Percentiles rank a stretch among this genome's conserved stretches.
Conservation (phyloP, 1,140 invertebrate species). For the Zaprionus davidi region DNA sequence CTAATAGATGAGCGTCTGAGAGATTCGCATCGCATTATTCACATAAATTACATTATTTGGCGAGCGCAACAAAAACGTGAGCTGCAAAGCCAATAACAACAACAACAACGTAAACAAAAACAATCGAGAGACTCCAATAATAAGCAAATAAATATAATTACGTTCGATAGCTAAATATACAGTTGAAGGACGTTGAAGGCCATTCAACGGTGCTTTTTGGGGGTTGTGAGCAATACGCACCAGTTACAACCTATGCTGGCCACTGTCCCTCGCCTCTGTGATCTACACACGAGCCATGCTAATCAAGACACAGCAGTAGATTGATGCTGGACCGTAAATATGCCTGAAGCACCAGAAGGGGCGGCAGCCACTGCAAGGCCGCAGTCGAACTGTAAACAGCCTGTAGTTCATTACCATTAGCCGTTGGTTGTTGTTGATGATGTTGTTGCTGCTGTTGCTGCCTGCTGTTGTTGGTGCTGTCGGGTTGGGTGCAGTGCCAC, state of each 20-base stretch:
- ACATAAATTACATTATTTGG: conserved; percentile 82
- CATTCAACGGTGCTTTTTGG: conserved; percentile 78
- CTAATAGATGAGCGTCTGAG: conserved; percentile 59
- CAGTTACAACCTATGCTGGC: not conserved
- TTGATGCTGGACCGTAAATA: conserved; percentile 75
- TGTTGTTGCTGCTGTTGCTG: conserved; percentile 14
- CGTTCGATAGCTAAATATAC: conserved; percentile 59
- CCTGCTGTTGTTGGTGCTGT: conserved; percentile 4
- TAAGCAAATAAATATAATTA: conserved; percentile 82
- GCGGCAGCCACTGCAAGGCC: conserved; percentile 61
- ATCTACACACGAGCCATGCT: conserved; percentile 36
- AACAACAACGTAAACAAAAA: conserved; percentile 39
- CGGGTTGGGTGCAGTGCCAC: conserved; percentile 33
- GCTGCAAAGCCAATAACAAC: conserved; percentile 9
- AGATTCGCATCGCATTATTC: conserved; percentile 78
- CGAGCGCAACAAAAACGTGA: conserved; percentile 54
- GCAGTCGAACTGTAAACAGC: conserved; percentile 73
- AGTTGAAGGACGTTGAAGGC: conserved; percentile 82
- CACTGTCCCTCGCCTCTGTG: conserved; percentile 15
- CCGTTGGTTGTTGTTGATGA: conserved; percentile 25
- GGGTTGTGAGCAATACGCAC: conserved; percentile 49
- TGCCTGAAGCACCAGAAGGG: conserved; percentile 35
- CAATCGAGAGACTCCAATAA: conserved; percentile 61
- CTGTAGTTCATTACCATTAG: conserved; percentile 80
- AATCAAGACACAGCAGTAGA: conserved; percentile 64